These are phyloP conservation scores for Phoenicopterus ruber DNA, from an alignment of 2,113 vertebrate genomes.

Conservation along the genomic window DNA sequence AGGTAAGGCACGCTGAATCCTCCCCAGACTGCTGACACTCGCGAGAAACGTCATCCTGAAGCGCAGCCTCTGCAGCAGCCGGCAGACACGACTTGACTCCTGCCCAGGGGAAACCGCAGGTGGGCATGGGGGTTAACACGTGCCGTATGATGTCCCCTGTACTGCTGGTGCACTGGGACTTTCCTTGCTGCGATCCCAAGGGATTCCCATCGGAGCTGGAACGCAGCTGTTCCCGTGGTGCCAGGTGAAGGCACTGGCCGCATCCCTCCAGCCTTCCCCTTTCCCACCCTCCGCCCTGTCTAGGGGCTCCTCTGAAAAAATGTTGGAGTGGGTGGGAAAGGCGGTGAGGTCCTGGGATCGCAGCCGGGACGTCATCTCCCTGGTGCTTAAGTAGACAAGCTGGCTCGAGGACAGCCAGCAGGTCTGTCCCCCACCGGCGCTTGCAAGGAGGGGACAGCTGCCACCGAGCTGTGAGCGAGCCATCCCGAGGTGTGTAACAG, in stretches of 20 bases:
- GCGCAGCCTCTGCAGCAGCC: neutral
- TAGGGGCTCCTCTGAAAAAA: neutral
- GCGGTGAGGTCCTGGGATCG: neutral
- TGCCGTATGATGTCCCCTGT: fast-evolving
- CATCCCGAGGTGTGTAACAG: neutral
- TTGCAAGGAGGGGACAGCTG: fast-evolving
- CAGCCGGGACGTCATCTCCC: neutral
- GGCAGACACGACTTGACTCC: neutral
- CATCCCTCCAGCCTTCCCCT: fast-evolving
- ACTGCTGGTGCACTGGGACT: neutral
- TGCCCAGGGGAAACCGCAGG: neutral
- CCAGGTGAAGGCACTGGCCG: neutral
- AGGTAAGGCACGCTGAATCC: neutral
- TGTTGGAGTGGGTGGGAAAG: neutral
- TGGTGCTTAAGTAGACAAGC: fast-evolving
- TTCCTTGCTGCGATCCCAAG: neutral
- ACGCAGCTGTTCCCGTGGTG: fast-evolving
- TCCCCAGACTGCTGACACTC: neutral
- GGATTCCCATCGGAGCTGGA: neutral
- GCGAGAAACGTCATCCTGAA: neutral
- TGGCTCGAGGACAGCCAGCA: neutral
- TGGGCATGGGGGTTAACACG: neutral
- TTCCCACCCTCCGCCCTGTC: neutral
- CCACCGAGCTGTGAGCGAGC: neutral
- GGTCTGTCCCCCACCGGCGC: neutral